Base-by-base conservation (phyloP, 1,140 invertebrate species). In the Geopemphigus sp. region DNA sequence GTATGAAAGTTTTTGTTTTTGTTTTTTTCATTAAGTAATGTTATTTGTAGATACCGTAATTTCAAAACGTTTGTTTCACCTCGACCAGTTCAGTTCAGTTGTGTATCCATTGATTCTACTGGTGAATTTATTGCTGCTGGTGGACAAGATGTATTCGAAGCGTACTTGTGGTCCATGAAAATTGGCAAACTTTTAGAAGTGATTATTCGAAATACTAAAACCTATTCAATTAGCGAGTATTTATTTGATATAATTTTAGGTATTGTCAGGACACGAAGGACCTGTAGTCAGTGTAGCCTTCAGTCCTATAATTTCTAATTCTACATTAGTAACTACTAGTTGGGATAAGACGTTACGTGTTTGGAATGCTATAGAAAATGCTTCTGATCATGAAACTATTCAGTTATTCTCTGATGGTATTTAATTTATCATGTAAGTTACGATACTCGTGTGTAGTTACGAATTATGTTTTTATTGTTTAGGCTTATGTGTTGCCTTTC, bases 81-180 rank as follows among this genome's bases (percentile, higher is more conserved):
- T 0, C 88, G 90, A 82, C 92, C 95, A 0, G 93, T 93, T 0
- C 97, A 99, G 86, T 98, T 99, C 86, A 90, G 91, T n/a, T 96
- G 94, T 85, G 88, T 98, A 4, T 91, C 95, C 2, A 85, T 98
- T 12, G 97, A 99, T 85, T 87, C 89, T 10, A 94, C 92, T 83
- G 92, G 95, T 45, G 96, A 98, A 84, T 90, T 99, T 82, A 90
- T 98, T 32, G 95, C 93, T 45, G 96, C 97, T 11, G 97, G 95
- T 1, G 94, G 94, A 0, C 92, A 94, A 84, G 96, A 98, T 86
- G 89, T 93, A 53, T 99, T 98, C 87, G 94, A 98, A 82, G 93
- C 99, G 82, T 98, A 91, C 87, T 87, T 99, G 0, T 99, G 97
- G 97, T 97, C 95, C 1, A 87, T 99, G 81, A 94, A 98, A 87